Conservation (phyloP, 2,797 vertebrate genomes). For the Cyprinodon diabolis region DNA sequence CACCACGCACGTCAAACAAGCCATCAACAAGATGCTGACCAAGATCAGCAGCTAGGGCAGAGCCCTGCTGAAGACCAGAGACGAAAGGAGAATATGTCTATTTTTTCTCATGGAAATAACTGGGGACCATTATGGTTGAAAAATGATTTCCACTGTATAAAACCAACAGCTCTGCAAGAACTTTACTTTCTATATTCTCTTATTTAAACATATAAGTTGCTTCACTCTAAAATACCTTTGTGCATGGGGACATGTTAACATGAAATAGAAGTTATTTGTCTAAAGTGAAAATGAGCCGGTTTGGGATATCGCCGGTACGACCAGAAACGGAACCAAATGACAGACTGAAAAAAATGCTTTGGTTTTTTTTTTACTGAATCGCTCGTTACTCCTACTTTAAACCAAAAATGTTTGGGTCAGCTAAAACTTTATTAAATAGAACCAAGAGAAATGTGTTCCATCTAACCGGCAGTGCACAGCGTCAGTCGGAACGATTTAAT, state of each 20-base stretch:
- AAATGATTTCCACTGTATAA: slow-evolving; percentile 24
- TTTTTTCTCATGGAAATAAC: slow-evolving; percentile 27
- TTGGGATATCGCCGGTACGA: not conserved
- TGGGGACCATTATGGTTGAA: slow-evolving; percentile 9
- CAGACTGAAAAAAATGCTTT: not conserved
- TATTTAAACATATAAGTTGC: not conserved
- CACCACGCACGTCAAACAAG: slow-evolving; percentile 97
- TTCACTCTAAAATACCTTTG: slow-evolving; percentile 12
- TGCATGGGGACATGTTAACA: not conserved
- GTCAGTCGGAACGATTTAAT: not conserved
- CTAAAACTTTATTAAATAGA: not conserved
- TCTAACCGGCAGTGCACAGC: not conserved
- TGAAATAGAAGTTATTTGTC: not conserved
- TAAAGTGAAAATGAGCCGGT: not conserved
- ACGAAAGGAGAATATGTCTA: slow-evolving; percentile 8
- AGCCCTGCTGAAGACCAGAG: accelerated
- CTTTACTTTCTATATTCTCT: slow-evolving; percentile 5
- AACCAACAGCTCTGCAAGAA: slow-evolving; percentile 10
- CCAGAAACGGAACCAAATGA: not conserved
- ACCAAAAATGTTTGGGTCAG: not conserved
- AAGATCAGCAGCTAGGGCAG: slow-evolving; percentile 94
- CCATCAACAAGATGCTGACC: slow-evolving; percentile 99
- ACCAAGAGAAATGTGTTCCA: not conserved
- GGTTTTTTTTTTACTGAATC: not conserved
- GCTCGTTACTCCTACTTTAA: not conserved